Evolutionary conservation across 2,888 invertebrate genomes (phyloP).

Genomic region (Parnassius smintheus): DNA sequence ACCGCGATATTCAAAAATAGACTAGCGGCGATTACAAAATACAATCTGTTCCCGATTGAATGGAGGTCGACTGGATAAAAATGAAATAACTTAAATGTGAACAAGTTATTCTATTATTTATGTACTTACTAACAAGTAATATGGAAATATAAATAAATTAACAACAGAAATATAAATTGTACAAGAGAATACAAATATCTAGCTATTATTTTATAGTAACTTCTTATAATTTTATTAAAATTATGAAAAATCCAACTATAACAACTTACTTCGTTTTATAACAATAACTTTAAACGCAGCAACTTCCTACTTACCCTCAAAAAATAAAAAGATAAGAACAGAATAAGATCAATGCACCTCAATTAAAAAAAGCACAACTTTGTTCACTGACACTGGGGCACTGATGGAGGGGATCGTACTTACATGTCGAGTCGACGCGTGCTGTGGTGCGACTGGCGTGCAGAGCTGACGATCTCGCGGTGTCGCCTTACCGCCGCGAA

Average conservation of each 20-base stretch:
- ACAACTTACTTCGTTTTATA: no score
- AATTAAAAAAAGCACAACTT: conserved; percentile 43
- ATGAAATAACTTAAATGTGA: neutral
- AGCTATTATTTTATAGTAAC: no score
- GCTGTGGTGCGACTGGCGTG: conserved; percentile 79
- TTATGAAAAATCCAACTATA: no score
- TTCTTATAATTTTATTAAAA: no score
- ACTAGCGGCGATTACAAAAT: conserved; percentile 56
- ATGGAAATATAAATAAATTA: no score
- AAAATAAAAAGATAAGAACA: conserved; percentile 19
- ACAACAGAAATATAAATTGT: no score
- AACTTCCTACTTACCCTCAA: conserved; percentile 58
- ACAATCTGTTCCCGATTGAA: conserved; percentile 34
- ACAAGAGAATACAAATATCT: no score
- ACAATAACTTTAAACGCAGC: conserved; percentile 18
- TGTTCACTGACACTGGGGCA: conserved; percentile 64
- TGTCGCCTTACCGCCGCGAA: conserved; percentile 80
- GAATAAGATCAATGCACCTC: conserved; percentile 60
- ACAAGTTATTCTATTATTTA: no score
- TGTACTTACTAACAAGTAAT: no score
- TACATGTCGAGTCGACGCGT: conserved; percentile 81
- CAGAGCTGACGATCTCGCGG: conserved; percentile 55
- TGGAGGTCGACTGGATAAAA: conserved; percentile 22
- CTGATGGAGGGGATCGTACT: conserved; percentile 65
- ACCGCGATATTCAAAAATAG: conserved; percentile 81